Base-by-base conservation (phyloP, 2,888 invertebrate species). In the Teleiodes luculella region DNA sequence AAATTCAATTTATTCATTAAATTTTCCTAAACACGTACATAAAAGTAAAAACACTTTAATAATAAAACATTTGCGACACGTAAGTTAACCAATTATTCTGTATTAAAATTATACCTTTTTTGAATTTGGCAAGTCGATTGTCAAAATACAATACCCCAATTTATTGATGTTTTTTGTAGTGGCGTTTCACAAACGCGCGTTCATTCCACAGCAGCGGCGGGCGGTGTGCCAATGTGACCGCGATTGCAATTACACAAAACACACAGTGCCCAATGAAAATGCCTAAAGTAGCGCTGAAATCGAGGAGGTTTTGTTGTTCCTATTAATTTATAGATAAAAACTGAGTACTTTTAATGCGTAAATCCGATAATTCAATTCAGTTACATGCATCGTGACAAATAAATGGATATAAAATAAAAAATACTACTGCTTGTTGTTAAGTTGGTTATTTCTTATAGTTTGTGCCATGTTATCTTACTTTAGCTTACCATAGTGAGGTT, bases 151-250 rank as follows among this genome's bases (percentile, higher is more conserved):
- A 28, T 24, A 28, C 13, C 13, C 28, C 13, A 28, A 43, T 43
- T 43, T 20, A n/a, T 20, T 35, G 16, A n/a, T 43, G 7, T 28
- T 37, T 50, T 37, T 36, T 50, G 36, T 41, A 14, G 18, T 35
- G 47, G 57, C 57, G 57, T 57, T 57, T 57, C 57, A 54, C 54
- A 54, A 47, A 53, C 51, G 57, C 50, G 55, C 57, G 57, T 53
- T 35, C 16, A 58, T 62, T 69, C 72, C 70, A 68, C 71, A 59
- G 57, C 45, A n/a, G 54, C 35, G 59, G 55, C 55, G 53, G 48
- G 43, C 59, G 59, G 53, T 54, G 49, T 46, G 55, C 55, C 52
- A 46, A 53, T 20, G 48, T 46, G 39, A 41, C 49, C 33, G 43
- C 43, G 31, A 36, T 51, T 16, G 41, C 20, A 11, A 5, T 20